A percentile compares a stretch with the other conserved stretches of the same genome.
These are phyloP conservation scores for Platycheirus albimanus DNA, from an alignment of 2,888 invertebrate genomes.

Conservation along the genomic window DNA sequence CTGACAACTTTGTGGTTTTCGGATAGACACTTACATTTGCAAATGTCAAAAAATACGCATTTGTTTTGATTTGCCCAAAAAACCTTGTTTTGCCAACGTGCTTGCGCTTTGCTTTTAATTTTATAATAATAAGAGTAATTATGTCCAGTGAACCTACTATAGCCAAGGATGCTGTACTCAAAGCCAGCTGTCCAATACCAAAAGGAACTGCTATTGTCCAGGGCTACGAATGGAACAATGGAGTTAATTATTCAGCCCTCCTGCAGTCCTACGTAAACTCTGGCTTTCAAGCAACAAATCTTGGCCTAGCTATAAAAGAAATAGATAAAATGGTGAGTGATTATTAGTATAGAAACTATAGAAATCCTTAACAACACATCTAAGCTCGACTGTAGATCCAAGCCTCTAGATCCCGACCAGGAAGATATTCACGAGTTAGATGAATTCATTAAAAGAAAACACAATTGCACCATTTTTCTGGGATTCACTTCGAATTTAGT, in stretches of 20 bases:
- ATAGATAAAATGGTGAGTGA: conserved; percentile 92
- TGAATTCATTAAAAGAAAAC: conserved; percentile 89
- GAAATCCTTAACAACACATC: background rate
- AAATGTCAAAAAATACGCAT: too few relatives aligned
- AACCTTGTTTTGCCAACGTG: too few relatives aligned
- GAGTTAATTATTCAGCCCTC: conserved; percentile 92
- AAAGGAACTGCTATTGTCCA: conserved; percentile 87
- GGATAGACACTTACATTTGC: too few relatives aligned
- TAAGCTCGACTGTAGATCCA: conserved; percentile 87
- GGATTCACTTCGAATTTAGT: conserved; percentile 99
- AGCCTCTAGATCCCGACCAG: conserved; percentile 87
- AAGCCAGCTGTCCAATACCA: conserved; percentile 87
- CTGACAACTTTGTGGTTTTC: too few relatives aligned
- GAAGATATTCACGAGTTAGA: conserved; percentile 89
- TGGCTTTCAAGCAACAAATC: conserved; percentile 99
- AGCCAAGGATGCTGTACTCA: conserved; percentile 88
- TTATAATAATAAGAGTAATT: background rate
- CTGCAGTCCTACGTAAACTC: conserved; percentile 90
- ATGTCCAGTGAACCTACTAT: conserved; percentile 82
- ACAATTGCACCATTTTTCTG: conserved; percentile 96
- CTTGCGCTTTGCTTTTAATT: too few relatives aligned
- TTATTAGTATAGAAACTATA: too few relatives aligned
- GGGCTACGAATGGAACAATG: conserved; percentile 97
- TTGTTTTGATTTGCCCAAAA: too few relatives aligned
- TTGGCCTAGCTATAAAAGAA: conserved; percentile 95